A percentile compares a stretch with the other conserved stretches of the same genome.
These are phyloP conservation scores for Dermolepida albohirtum DNA, from an alignment of 2,888 invertebrate species.

Conservation along the genomic window DNA sequence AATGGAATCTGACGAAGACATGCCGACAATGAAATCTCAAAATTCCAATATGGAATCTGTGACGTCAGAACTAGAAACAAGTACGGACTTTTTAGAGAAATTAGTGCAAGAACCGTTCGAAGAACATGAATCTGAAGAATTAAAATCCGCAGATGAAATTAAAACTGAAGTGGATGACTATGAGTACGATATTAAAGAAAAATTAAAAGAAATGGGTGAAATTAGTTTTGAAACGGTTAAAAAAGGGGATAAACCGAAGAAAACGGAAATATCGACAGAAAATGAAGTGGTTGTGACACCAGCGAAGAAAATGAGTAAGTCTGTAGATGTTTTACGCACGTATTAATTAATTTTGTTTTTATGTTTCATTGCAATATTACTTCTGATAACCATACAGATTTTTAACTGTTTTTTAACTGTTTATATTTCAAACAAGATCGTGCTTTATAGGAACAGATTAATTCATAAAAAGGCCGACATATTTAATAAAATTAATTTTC, in stretches of 20 bases:
- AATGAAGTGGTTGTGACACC: conserved; percentile 85
- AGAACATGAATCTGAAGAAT: conserved; percentile 37
- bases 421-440: no score
- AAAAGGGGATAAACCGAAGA: conserved; percentile 63
- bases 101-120: conserved; percentile 57
- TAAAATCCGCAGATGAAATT: conserved; percentile 38
- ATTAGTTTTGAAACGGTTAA: conserved; percentile 65
- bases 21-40: conserved; percentile 45
- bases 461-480: no score
- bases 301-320: conserved; percentile 59
- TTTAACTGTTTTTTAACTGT: no score
- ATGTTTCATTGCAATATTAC: no score
- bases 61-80: conserved; percentile 43
- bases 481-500: background rate
- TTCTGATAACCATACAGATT: no score
- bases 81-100: conserved; percentile 57
- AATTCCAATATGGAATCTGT: conserved; percentile 43
- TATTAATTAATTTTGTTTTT: no score
- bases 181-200: conserved; percentile 73
- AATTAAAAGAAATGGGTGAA: conserved; percentile 73
- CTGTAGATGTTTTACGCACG: background rate
- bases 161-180: conserved; percentile 57
- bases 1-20: conserved; percentile 64
- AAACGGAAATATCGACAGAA: conserved; percentile 69
- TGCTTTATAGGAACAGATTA: no score